Conservation (phyloP, 1,140 invertebrate species). For the Bombus picipes region DNA sequence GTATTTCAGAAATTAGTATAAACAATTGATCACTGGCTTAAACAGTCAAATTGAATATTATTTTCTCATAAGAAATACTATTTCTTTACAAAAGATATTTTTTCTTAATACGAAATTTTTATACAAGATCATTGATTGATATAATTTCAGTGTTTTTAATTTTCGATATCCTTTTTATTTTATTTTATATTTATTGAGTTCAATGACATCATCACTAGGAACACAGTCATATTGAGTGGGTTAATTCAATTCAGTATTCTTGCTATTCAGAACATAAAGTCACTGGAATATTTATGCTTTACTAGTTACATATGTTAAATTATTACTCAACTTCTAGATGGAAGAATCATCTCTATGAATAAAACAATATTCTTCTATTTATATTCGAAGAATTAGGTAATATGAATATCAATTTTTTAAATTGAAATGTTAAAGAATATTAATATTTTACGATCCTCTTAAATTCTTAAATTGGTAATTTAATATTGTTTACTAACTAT, state of each 20-base stretch:
- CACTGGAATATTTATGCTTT: background rate
- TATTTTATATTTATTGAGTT: background rate
- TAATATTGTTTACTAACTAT: background rate
- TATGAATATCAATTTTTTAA: background rate
- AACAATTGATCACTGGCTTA: too few relatives aligned
- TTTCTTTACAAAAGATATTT: too few relatives aligned
- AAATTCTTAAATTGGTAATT: background rate
- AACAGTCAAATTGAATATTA: too few relatives aligned
- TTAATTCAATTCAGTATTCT: conserved; percentile 19
- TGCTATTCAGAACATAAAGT: conserved; percentile 16
- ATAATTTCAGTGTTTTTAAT: too few relatives aligned
- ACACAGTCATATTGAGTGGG: background rate
- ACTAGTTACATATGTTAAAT: background rate
- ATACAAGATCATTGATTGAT: too few relatives aligned
- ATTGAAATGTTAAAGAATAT: background rate
- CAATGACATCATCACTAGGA: background rate
- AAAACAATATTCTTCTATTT: background rate
- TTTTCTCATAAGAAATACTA: too few relatives aligned
- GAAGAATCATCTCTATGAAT: background rate
- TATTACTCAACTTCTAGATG: background rate
- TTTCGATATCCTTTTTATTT: background rate
- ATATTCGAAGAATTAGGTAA: background rate
- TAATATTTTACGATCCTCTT: background rate
- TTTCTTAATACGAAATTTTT: too few relatives aligned
- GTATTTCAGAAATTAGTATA: too few relatives aligned